Evolutionary conservation across 2,113 vertebrate genomes (phyloP), one percentile per base, ranked within the genome.

Genomic region (Patagioenas fasciata): DNA sequence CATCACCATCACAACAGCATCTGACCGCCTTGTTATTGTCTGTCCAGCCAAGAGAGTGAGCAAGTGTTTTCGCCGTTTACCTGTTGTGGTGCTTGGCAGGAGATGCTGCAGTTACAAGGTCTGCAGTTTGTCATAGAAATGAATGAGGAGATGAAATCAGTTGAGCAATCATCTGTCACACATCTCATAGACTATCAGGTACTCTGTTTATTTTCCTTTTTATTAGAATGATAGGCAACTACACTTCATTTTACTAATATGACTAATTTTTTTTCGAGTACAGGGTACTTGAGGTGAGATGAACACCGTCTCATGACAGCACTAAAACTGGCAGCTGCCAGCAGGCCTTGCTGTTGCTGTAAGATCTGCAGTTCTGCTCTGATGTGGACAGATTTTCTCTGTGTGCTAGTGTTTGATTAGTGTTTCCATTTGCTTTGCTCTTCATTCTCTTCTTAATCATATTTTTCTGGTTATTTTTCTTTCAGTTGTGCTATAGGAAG

Each of bases 261-360:
- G 80, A 67, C 77, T 95, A 56, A 91, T 91, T 88, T 88, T 81
- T 81, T 96, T 83, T 72, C 9, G 92, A 81, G 80, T 60, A 50
- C 34, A 23, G 58, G 4, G 9, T 58, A 32, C 38, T 42, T 77
- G 60, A 80, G 65, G 74, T 56, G 54, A 69, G 65, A 58, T 71
- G 42, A 82, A 44, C 42, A 9, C 31, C 32, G 19, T 73, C 72
- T 93, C 53, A 21, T 56, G n/a, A 80, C 44, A 84, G 42, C 69
- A 42, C 38, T 66, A 70, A 80, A 95, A 91, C 26, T 90, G 85
- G 79, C 82, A 91, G 67, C 90, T 90, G 60, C 61, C 69, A 44
- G 32, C 78, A 67, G 53, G 28, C 44, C 75, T 91, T 70, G 40
- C 53, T 87, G 36, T 36, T 94, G 58, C 87, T 61, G 19, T 61